A percentile compares a stretch with the other conserved stretches of the same genome.
phyloP scores from a whole-genome alignment of 2,888 invertebrate species.

The Scaptomyza polygonia region DNA sequence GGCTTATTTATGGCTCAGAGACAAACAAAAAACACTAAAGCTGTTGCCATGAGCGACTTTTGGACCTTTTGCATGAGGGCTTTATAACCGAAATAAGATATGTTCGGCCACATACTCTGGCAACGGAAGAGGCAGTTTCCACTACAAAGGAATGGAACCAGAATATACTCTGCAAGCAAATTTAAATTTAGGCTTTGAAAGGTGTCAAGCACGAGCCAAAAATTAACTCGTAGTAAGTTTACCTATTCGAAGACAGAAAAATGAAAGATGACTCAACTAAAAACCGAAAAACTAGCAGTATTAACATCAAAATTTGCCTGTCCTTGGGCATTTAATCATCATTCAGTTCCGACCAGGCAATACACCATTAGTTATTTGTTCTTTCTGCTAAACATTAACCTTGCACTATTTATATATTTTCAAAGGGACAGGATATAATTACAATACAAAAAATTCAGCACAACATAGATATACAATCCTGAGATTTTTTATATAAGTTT shows the following conservation, averaged over 20 bases:
- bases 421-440: background rate
- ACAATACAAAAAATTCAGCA: background rate
- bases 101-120: conserved; percentile 1
- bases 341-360: too few relatives aligned
- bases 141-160: background rate
- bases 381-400: too few relatives aligned
- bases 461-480: too few relatives aligned
- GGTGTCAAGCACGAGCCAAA: background rate
- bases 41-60: conserved; percentile 25
- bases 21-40: conserved; percentile 18
- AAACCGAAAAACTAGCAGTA: too few relatives aligned
- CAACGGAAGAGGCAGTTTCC: conserved; percentile 20
- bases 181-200: conserved; percentile 7
- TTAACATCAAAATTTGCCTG: too few relatives aligned
- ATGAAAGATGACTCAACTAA: too few relatives aligned
- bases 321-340: too few relatives aligned
- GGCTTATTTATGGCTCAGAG: conserved; percentile 32
- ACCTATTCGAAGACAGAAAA: background rate
- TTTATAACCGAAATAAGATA: conserved; percentile 8
- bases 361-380: too few relatives aligned
- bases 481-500: too few relatives aligned
- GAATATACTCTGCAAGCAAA: conserved; percentile 2
- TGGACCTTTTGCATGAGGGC: background rate
- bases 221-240: background rate
- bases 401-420: too few relatives aligned